Percentiles rank a stretch among this genome's conserved stretches.
These are phyloP conservation scores for Pelochelys cantorii DNA, from an alignment of 2,797 vertebrate species.

Conservation along the genomic window DNA sequence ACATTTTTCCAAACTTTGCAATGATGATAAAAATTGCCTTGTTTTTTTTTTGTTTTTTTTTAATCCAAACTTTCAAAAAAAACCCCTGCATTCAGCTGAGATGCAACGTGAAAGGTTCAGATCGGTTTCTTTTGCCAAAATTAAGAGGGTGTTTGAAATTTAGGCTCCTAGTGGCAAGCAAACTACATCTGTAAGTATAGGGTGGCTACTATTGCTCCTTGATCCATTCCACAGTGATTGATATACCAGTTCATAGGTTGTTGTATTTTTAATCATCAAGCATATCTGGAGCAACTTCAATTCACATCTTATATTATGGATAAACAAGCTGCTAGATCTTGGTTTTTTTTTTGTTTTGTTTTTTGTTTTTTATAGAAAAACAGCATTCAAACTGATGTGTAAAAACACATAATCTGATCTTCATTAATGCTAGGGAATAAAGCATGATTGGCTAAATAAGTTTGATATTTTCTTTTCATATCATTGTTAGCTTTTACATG, in stretches of 20 bases:
- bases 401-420: no score
- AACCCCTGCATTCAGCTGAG: no score
- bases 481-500: not conserved
- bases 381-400: not conserved
- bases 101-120: no score
- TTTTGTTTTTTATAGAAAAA: no score
- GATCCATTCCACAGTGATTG: not conserved
- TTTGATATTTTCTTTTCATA: not conserved
- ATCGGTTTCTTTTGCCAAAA: no score
- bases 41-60: not conserved
- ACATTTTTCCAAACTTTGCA: no score
- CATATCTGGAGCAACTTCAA: not conserved
- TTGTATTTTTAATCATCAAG: not conserved
- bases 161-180: no score
- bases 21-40: not conserved
- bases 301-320: not conserved
- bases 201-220: not conserved
- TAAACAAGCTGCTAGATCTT: no score
- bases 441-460: not conserved
- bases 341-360: no score
- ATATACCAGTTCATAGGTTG: not conserved
- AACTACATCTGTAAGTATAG: not conserved
- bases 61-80: not conserved
- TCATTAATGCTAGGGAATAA: not conserved
- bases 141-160: no score